Percentiles rank a stretch among this genome's conserved stretches.
Conservation (phyloP, 2,797 vertebrate genomes). For the Vipera ursinii region DNA sequence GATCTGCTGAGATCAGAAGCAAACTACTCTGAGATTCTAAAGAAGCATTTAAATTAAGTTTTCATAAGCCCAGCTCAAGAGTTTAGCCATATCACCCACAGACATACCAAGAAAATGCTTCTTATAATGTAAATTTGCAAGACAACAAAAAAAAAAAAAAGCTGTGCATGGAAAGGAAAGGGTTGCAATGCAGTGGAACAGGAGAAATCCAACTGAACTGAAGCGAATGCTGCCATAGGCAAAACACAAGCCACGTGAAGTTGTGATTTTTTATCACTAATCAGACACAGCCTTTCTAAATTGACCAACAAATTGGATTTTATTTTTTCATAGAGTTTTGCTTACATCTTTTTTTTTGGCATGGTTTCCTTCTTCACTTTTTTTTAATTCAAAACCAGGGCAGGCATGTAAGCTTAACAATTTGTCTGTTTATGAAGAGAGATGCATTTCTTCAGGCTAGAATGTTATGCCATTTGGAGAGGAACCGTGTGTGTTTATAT, state of each 20-base stretch:
- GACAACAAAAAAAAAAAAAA: background rate
- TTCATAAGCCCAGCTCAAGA: background rate
- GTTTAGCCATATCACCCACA: background rate
- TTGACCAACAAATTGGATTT: background rate
- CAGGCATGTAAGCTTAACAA: background rate
- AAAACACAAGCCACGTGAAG: background rate
- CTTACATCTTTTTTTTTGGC: background rate
- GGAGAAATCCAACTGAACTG: background rate
- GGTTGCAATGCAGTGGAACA: background rate
- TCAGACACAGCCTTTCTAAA: background rate
- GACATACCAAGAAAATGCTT: background rate
- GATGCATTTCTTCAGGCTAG: background rate
- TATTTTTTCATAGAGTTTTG: background rate
- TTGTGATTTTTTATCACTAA: background rate
- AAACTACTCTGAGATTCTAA: background rate
- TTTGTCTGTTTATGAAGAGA: background rate
- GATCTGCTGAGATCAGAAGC: slow-evolving; percentile 23
- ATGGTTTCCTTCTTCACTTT: background rate
- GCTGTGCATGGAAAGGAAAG: background rate
- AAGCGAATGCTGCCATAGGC: background rate
- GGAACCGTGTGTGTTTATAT: background rate
- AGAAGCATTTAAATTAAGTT: slow-evolving; percentile 2
- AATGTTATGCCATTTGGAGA: background rate
- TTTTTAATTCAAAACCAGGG: background rate
- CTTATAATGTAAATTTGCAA: background rate